Base-by-base conservation (phyloP, 2,113 vertebrate genomes). In the Microtus montanus region DNA sequence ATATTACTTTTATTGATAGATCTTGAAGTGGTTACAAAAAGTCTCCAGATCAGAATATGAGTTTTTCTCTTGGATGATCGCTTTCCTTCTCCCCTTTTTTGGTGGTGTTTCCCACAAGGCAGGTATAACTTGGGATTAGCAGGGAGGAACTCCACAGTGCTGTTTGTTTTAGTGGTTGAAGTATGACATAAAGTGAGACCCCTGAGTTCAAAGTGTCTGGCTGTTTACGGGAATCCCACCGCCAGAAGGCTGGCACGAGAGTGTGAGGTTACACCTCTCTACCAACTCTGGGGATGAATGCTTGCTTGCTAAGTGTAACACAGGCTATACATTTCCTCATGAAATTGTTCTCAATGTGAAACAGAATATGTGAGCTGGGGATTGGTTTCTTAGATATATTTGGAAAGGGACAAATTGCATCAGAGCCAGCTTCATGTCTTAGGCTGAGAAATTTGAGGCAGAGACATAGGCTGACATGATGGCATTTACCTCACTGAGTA, bases 211-310 rank as follows among this genome's bases (percentile, higher is more conserved):
- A 98, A 98, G 98, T 96, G 96, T 94, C 97, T 94, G 70, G 78
- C 95, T 98, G 97, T 98, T 98, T 98, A 98, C 94, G 49, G 98
- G 98, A 98, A 98, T 97, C 97, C 97, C 97, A 97, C 98, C 97
- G 47, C 97, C 96, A 90, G 87, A 98, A 97, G 98, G 84, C 97
- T 98, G 98, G 98, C 98, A 97, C 86, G 74, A 82, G 96, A 28
- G 12, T 78, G 97, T 94, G 1, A 5, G 95, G 97, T 98, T 98
- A 98, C 95, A 97, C 98, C 98, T 97, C 97, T 73, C 41, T 74
- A 54, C 98, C 98, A 98, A 98, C 97, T 97, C 97, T 98, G 96
- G 87, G 94, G 87, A 96, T 97, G 98, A 98, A 98, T 96, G 97
- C 93, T 78, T 97, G 96, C 96, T 95, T 94, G 96, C 97, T 49